Conservation (phyloP, 2,888 invertebrate species). For the Alsophila aescularia region DNA sequence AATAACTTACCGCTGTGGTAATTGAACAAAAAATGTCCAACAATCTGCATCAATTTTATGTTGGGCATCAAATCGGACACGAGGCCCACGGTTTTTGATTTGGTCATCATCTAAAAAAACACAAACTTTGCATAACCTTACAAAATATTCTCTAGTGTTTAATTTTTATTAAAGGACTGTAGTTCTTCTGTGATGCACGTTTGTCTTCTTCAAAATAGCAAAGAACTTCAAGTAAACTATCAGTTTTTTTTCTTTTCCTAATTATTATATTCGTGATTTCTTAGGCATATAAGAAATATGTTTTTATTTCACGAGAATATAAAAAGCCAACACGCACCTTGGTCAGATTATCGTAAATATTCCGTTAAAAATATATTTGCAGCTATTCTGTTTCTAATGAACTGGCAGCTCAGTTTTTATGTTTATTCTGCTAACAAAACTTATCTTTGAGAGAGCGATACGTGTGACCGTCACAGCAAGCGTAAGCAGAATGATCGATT, state of each 20-base stretch:
- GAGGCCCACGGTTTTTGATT: constrained; percentile 85
- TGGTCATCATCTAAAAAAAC: constrained; percentile 74
- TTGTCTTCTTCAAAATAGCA: too few species aligned
- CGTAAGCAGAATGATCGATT: constrained; percentile 62
- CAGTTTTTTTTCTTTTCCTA: too few species aligned
- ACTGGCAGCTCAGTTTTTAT: neutral
- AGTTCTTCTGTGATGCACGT: too few species aligned
- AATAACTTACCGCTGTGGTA: constrained; percentile 86
- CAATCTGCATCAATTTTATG: constrained; percentile 90
- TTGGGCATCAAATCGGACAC: constrained; percentile 94
- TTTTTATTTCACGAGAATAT: too few species aligned
- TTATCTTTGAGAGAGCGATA: constrained; percentile 2
- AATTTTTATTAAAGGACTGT: too few species aligned
- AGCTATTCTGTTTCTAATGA: neutral
- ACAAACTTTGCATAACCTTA: too few species aligned
- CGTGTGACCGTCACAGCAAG: constrained; percentile 17
- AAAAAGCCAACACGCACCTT: constrained; percentile 3
- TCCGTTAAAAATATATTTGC: neutral
- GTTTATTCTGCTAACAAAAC: constrained; percentile 1
- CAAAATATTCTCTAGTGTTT: too few species aligned
- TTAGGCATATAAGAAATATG: too few species aligned
- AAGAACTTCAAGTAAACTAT: too few species aligned
- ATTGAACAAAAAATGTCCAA: constrained; percentile 92
- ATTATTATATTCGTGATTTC: too few species aligned
- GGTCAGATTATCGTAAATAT: neutral